These are phyloP conservation scores for Cliona cf. orientalis DNA, from an alignment of 37 sponge, comb jelly and placozoan species.

Conservation along the genomic window DNA sequence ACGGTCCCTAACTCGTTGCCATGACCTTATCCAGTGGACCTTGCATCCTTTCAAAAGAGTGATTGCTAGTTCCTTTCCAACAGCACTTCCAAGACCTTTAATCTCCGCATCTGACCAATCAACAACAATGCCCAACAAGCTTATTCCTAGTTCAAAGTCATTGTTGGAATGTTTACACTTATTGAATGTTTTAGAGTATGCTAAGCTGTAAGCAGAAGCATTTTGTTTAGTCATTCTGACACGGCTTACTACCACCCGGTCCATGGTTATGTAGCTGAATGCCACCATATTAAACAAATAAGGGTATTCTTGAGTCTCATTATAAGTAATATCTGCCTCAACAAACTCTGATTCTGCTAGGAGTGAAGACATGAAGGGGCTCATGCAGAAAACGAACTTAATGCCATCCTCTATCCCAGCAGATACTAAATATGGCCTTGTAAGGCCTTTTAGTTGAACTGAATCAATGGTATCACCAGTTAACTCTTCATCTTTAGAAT, in stretches of 20 bases:
- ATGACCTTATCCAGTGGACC: slow-evolving; percentile 19
- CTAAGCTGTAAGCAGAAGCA: slow-evolving; percentile 11
- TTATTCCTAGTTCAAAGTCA: slow-evolving; percentile 17
- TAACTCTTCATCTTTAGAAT: not conserved
- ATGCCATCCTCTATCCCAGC: slow-evolving; percentile 2
- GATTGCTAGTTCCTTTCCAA: slow-evolving; percentile 24
- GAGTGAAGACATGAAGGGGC: not conserved
- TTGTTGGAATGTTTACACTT: not conserved
- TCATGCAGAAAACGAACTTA: not conserved
- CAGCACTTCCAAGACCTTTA: slow-evolving; percentile 19
- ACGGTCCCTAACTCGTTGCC: slow-evolving; percentile 25
- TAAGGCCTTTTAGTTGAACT: not conserved
- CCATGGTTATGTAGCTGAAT: slow-evolving; percentile 13
- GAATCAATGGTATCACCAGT: not conserved
- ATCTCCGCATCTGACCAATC: slow-evolving; percentile 39
- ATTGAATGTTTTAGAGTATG: slow-evolving; percentile 15
- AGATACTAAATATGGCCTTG: slow-evolving; percentile 3
- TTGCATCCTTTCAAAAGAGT: slow-evolving; percentile 27
- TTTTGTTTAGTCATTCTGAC: slow-evolving; percentile 14
- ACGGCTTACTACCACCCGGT: slow-evolving; percentile 16
- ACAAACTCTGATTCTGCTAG: slow-evolving; percentile 19
- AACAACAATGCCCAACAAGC: slow-evolving; percentile 10
- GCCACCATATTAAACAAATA: slow-evolving; percentile 39
- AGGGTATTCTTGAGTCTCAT: slow-evolving; percentile 29
- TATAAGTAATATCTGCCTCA: slow-evolving; percentile 22